phyloP scores from a whole-genome alignment of 1,140 invertebrate genomes.

The Musca vetustissima region DNA sequence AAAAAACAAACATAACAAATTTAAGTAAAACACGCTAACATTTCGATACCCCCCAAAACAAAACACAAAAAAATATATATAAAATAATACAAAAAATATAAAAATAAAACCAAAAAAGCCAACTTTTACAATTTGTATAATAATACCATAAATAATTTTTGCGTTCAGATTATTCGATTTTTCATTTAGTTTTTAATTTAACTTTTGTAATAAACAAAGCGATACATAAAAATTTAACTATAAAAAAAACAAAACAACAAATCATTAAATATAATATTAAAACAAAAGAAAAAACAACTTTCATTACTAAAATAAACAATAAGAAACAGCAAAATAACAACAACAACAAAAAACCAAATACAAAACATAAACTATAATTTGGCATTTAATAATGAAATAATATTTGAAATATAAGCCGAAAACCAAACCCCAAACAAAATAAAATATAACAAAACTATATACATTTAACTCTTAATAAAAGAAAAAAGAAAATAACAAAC shows the following conservation, averaged over 20 bases:
- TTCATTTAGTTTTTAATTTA: too few relatives aligned
- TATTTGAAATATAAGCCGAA: constrained; percentile 10
- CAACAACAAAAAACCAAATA: not conserved
- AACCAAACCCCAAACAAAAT: constrained; percentile 18
- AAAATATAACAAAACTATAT: constrained; percentile 8
- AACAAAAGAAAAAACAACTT: too few relatives aligned
- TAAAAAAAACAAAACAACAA: too few relatives aligned
- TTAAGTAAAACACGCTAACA: not conserved
- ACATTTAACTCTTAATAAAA: constrained; percentile 21
- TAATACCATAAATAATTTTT: not conserved
- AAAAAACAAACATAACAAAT: constrained; percentile 14
- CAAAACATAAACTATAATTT: constrained; percentile 16
- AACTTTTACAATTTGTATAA: constrained; percentile 28
- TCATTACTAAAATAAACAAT: too few relatives aligned
- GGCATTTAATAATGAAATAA: constrained; percentile 24
- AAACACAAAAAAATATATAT: not conserved
- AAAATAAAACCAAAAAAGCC: constrained; percentile 27
- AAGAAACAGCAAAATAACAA: not conserved
- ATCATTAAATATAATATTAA: too few relatives aligned
- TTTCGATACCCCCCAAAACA: not conserved
- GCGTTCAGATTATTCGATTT: too few relatives aligned
- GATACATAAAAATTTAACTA: too few relatives aligned
- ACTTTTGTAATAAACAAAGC: too few relatives aligned
- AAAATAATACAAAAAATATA: constrained; percentile 14
- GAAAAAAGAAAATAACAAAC: too few relatives aligned